A percentile compares a stretch with the other conserved stretches of the same genome.
These are phyloP conservation scores for Sphaerophoria rueppellii DNA, from an alignment of 2,888 invertebrate species.

Conservation along the genomic window DNA sequence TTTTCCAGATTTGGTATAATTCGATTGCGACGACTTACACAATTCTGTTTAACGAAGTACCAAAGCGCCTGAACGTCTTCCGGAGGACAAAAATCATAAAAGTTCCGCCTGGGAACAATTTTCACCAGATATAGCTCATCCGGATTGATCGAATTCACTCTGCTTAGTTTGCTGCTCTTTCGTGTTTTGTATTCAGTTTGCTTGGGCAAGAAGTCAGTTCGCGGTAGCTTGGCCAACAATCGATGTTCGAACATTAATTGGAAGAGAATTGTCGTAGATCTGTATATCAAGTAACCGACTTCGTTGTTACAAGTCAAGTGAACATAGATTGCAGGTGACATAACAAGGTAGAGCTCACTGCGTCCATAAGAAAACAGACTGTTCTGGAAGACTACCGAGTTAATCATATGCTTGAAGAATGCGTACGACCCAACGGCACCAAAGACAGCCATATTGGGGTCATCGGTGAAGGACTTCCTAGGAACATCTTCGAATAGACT, in stretches of 20 bases:
- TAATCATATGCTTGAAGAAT: constrained; percentile 86
- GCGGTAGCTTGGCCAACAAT: constrained; percentile 85
- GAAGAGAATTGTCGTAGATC: constrained; percentile 85
- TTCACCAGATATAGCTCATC: constrained; percentile 86
- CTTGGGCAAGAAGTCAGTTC: constrained; percentile 87
- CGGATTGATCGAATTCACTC: constrained; percentile 82
- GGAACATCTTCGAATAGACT: constrained; percentile 84
- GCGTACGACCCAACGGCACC: constrained; percentile 82
- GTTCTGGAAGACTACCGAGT: constrained; percentile 85
- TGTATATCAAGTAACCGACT: constrained; percentile 83
- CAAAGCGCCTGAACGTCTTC: constrained; percentile 86
- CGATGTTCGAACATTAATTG: constrained; percentile 87
- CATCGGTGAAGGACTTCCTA: constrained; percentile 82
- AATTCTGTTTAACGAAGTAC: constrained; percentile 88
- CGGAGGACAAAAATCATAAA: constrained; percentile 83
- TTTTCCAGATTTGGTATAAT: constrained; percentile 89
- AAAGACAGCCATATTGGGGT: constrained; percentile 85
- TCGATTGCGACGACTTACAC: constrained; percentile 84
- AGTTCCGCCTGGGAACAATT: constrained; percentile 85
- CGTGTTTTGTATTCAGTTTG: constrained; percentile 78
- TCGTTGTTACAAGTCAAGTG: constrained; percentile 84
- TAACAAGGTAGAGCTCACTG: constrained; percentile 85
- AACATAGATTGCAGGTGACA: constrained; percentile 85
- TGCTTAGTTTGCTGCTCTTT: constrained; percentile 77
- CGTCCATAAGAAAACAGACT: constrained; percentile 84